Percentiles rank a stretch among this genome's conserved stretches.
Conservation (phyloP, 2,888 invertebrate genomes). For the Luperina nickerlii region DNA sequence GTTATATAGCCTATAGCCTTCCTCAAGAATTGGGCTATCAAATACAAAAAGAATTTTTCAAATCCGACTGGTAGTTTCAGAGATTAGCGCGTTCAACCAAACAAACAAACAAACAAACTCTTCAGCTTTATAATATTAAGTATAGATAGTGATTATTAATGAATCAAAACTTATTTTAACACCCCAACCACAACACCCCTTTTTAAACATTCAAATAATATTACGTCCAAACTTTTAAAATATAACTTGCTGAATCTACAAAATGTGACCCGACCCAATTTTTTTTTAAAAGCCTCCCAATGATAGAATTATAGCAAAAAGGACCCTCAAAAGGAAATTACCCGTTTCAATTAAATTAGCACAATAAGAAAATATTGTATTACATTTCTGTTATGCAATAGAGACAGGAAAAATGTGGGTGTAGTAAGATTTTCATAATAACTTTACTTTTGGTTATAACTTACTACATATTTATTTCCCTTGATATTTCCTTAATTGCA, state of each 20-base stretch:
- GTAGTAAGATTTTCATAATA: background rate
- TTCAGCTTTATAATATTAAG: too few species aligned
- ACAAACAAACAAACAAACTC: too few species aligned
- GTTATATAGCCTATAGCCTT: too few species aligned
- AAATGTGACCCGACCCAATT: background rate
- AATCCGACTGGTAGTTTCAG: too few species aligned
- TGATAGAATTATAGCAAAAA: constrained; percentile 17
- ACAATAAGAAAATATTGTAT: background rate
- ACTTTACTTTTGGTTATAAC: constrained; percentile 11
- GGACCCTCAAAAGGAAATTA: constrained; percentile 12
- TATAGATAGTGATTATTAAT: background rate
- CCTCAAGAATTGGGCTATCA: too few species aligned
- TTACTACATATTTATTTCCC: constrained; percentile 11
- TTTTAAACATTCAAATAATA: background rate
- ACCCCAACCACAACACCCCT: background rate
- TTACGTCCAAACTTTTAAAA: background rate
- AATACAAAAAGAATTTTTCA: too few species aligned
- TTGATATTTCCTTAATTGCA: constrained; percentile 13
- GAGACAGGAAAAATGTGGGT: background rate
- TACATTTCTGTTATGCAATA: constrained; percentile 9
- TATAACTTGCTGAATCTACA: background rate
- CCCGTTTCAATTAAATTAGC: constrained; percentile 15
- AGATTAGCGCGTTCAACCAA: too few species aligned
- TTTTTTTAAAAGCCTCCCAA: background rate
- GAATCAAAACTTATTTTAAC: background rate